phyloP scores from a whole-genome alignment of 2,888 invertebrate genomes.

The Endotricha flammealis region DNA sequence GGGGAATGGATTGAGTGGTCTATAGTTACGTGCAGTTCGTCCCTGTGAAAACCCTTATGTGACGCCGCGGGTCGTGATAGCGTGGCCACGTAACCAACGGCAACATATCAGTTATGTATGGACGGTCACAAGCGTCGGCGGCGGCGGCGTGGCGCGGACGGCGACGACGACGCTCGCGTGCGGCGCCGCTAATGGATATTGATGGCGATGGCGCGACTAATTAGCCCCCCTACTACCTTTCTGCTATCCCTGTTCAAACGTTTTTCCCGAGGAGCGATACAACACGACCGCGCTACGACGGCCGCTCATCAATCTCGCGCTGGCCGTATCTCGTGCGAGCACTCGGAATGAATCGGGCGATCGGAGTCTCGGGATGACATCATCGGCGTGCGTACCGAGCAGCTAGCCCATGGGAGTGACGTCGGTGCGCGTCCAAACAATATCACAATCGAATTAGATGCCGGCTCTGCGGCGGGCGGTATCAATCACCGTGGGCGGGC shows the following conservation, averaged over 20 bases:
- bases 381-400: conserved; percentile 44
- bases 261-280: conserved; percentile 42
- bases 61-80: conserved; percentile 41
- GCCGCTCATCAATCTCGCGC: conserved; percentile 44
- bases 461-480: conserved; percentile 57
- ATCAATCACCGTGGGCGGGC: conserved; percentile 75
- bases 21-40: conserved; percentile 28
- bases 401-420: conserved; percentile 46
- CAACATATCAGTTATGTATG: no score
- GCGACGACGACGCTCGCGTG: conserved; percentile 59
- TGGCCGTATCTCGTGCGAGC: conserved; percentile 38
- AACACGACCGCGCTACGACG: conserved; percentile 31
- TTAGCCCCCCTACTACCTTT: conserved; percentile 58
- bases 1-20: conserved; percentile 12
- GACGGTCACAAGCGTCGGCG: conserved; percentile 27
- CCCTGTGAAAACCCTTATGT: conserved; percentile 29
- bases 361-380: conserved; percentile 44
- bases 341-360: conserved; percentile 39
- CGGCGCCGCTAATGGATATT: conserved; percentile 76
- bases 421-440: conserved; percentile 58
- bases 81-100: conserved; percentile 21
- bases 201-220: conserved; percentile 71
- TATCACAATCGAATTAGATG: conserved; percentile 71
- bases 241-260: conserved; percentile 36
- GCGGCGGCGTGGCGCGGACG: conserved; percentile 31